phyloP scores from a whole-genome alignment of 2,797 vertebrate species.

The Scleropages formosus region DNA sequence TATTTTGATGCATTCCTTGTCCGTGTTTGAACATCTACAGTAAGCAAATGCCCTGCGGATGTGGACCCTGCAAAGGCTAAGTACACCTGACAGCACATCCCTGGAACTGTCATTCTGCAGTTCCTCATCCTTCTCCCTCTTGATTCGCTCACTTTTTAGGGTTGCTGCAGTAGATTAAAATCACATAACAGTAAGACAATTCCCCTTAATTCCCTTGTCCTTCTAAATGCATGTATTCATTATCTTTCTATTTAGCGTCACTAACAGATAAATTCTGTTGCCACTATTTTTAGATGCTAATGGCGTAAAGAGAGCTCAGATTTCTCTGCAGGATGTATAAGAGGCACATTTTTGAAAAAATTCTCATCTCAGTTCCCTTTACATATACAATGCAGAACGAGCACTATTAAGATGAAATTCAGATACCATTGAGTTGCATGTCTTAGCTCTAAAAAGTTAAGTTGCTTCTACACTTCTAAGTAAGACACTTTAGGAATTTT shows the following conservation, averaged over 20 bases:
- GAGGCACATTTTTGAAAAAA: too few species aligned
- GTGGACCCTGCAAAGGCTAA: too few species aligned
- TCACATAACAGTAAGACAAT: neutral
- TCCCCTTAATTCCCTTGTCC: neutral
- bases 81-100: neutral
- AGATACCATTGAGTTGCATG: too few species aligned
- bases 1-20: too few species aligned
- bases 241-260: neutral
- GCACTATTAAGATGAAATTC: too few species aligned
- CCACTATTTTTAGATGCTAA: neutral
- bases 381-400: too few species aligned
- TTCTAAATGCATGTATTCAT: neutral
- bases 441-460: too few species aligned
- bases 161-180: neutral
- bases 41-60: too few species aligned
- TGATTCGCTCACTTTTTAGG: neutral
- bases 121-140: neutral
- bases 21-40: neutral
- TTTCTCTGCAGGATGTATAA: neutral
- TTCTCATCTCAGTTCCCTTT: too few species aligned
- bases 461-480: too few species aligned
- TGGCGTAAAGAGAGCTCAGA: neutral
- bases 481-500: too few species aligned
- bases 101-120: neutral
- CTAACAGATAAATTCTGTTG: slow-evolving; percentile 7